Conservation (phyloP, 2,888 invertebrate species). For the Dioctria linearis region DNA sequence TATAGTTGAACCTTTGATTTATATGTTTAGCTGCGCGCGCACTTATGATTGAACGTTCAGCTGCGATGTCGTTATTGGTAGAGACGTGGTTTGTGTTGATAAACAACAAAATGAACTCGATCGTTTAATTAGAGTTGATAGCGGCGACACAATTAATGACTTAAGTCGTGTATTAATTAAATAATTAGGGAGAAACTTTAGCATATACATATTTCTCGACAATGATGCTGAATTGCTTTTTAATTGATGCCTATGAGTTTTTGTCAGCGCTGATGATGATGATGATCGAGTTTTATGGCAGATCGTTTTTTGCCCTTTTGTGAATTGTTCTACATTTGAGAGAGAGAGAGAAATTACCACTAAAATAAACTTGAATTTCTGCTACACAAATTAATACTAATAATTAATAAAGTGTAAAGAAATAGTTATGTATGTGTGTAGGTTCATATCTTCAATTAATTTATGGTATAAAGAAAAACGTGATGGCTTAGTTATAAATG, state of each 20-base stretch:
- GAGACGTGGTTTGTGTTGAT: background rate
- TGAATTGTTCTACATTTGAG: too few species aligned
- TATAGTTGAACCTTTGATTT: background rate
- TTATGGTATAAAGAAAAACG: too few species aligned
- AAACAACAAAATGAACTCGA: constrained; percentile 5
- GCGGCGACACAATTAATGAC: constrained; percentile 14
- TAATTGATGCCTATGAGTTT: background rate
- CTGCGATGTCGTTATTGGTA: background rate
- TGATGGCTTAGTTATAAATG: too few species aligned
- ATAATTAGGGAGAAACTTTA: background rate
- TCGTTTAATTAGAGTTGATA: background rate
- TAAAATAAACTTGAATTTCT: too few species aligned
- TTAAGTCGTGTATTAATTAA: constrained; percentile 16
- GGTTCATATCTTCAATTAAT: too few species aligned
- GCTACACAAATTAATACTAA: too few species aligned
- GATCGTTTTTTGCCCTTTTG: too few species aligned
- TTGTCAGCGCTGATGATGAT: too few species aligned
- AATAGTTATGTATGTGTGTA: too few species aligned
- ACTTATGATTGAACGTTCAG: background rate
- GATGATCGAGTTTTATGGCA: too few species aligned
- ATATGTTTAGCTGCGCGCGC: constrained; percentile 1
- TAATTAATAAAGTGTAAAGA: too few species aligned
- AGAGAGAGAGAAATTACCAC: too few species aligned
- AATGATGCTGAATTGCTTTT: background rate
- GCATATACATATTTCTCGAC: background rate